phyloP scores from a whole-genome alignment of 2,113 vertebrate species.

The Seriola rivoliana region DNA sequence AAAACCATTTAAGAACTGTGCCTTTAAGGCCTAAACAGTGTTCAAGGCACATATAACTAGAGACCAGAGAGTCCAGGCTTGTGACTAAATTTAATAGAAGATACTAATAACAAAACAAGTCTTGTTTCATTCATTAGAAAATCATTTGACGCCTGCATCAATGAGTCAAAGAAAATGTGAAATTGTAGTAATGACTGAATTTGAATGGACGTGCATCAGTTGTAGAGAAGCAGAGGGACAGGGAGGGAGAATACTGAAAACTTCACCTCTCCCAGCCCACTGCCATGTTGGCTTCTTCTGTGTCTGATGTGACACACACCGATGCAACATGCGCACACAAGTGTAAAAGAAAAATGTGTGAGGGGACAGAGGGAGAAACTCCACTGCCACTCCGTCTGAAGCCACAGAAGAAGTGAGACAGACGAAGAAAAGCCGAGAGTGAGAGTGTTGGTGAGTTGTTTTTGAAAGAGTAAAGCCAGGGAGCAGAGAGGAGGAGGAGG shows the following conservation, averaged over 20 bases:
- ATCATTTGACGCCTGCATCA: too few relatives aligned
- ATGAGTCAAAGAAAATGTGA: too few relatives aligned
- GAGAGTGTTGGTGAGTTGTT: conserved; percentile 47
- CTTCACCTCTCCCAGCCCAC: neutral
- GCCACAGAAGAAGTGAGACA: conserved; percentile 10
- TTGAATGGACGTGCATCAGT: too few relatives aligned
- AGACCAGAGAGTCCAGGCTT: too few relatives aligned
- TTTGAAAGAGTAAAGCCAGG: conserved; percentile 36
- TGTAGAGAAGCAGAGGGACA: neutral
- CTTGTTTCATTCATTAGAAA: too few relatives aligned
- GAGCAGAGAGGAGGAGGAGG: neutral
- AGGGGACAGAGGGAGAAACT: neutral
- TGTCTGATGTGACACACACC: conserved; percentile 10
- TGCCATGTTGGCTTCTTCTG: neutral
- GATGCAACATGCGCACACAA: neutral
- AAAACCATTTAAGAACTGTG: too few relatives aligned
- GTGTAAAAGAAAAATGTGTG: neutral
- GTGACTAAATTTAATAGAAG: neutral
- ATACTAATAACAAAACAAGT: neutral
- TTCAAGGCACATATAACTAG: too few relatives aligned
- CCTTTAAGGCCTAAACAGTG: too few relatives aligned
- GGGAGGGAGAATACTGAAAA: neutral
- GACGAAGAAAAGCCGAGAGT: conserved; percentile 41
- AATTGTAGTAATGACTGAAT: too few relatives aligned
- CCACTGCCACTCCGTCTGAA: neutral